These are phyloP conservation scores for Hipparchia semele DNA, from an alignment of 2,888 invertebrate species.

Conservation along the genomic window DNA sequence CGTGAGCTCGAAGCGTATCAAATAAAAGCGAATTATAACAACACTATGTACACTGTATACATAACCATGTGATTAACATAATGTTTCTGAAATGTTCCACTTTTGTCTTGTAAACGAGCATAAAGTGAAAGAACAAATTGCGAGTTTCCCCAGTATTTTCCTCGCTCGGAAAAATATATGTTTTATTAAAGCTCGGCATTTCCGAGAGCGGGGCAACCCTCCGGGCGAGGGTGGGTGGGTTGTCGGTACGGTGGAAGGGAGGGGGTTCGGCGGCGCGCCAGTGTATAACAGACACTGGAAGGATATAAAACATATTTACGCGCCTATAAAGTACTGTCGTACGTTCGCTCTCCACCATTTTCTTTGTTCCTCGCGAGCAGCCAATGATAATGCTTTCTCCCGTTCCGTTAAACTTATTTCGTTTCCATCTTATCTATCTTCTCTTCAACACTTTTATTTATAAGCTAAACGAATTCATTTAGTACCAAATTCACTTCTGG, in stretches of 20 bases:
- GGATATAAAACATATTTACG: conserved; percentile 84
- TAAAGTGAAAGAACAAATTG: conserved; percentile 84
- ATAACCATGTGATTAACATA: conserved; percentile 80
- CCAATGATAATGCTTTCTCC: conserved; percentile 82
- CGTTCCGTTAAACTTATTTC: conserved; percentile 82
- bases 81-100: conserved; percentile 81
- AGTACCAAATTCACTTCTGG: neutral
- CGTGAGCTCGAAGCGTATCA: neutral
- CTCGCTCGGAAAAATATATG: conserved; percentile 84
- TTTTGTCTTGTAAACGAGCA: conserved; percentile 84
- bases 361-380: conserved; percentile 81
- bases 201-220: conserved; percentile 80
- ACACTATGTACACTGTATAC: conserved; percentile 67
- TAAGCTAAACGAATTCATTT: conserved; percentile 63
- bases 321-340: conserved; percentile 84
- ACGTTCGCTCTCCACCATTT: conserved; percentile 81
- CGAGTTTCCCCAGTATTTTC: conserved; percentile 83
- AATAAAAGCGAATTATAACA: conserved; percentile 41
- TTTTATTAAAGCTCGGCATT: conserved; percentile 84
- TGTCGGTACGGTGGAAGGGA: conserved; percentile 49
- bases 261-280: conserved; percentile 73
- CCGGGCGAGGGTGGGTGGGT: conserved; percentile 65
- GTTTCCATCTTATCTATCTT: conserved; percentile 78
- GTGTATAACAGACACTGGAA: conserved; percentile 83
- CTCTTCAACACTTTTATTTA: conserved; percentile 79